phyloP scores from a whole-genome alignment of 2,797 vertebrate species.

The Takifugu ocellatus region DNA sequence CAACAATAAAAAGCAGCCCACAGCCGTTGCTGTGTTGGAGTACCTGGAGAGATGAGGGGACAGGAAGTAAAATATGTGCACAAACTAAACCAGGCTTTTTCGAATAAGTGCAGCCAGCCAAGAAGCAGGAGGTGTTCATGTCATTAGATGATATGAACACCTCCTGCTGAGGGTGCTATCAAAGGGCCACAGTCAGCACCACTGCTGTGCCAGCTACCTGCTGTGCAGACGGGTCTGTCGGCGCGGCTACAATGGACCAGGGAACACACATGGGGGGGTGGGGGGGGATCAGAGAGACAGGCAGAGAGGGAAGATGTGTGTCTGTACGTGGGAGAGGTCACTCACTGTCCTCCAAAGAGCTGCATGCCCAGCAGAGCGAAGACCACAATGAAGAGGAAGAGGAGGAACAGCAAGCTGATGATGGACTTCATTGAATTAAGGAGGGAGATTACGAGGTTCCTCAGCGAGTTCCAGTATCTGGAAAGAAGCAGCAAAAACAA shows the following conservation, averaged over 20 bases:
- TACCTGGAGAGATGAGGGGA: constrained; percentile 2
- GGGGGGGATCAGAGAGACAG: constrained; percentile 19
- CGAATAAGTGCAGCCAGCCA: constrained; percentile 45
- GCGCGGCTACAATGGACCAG: constrained; percentile 23
- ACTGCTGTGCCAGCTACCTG: constrained; percentile 53
- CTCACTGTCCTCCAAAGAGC: constrained; percentile 97
- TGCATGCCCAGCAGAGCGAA: constrained; percentile 98
- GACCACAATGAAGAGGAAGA: constrained; percentile 98
- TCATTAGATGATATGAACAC: constrained; percentile 48
- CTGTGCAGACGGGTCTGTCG: constrained; percentile 54
- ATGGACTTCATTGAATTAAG: constrained; percentile 99
- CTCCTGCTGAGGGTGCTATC: constrained; percentile 55
- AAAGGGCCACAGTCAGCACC: constrained; percentile 45
- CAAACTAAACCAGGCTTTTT: constrained; percentile 38
- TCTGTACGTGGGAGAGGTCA: constrained; percentile 25
- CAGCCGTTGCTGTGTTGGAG: background rate
- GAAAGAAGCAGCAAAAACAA: background rate
- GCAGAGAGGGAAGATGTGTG: constrained; percentile 2
- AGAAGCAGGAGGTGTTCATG: constrained; percentile 50
- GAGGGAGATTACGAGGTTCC: constrained; percentile 94
- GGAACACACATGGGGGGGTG: constrained; percentile 22
- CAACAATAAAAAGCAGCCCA: too few species aligned
- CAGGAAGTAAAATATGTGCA: constrained; percentile 9
- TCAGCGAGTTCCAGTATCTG: constrained; percentile 95
- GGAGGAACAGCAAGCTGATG: constrained; percentile 95